A percentile compares a stretch with the other conserved stretches of the same genome.
phyloP scores from a whole-genome alignment of 2,113 vertebrate genomes.

The Beaufortia kweichowensis region DNA sequence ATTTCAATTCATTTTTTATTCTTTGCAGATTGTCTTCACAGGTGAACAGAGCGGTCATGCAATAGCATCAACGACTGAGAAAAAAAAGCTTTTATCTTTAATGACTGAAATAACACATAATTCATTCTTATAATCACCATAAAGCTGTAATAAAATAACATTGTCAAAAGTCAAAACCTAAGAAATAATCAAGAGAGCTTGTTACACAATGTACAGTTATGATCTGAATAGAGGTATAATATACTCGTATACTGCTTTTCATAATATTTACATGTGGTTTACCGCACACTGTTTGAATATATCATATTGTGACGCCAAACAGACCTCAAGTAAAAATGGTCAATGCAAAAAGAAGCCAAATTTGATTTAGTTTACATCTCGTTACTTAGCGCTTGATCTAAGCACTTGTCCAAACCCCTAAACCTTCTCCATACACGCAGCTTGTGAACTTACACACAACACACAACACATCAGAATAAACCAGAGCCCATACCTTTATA shows the following conservation, averaged over 20 bases:
- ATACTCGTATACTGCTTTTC: not conserved
- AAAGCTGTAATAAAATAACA: no score
- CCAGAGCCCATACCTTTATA: conserved; percentile 74
- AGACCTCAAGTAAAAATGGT: not conserved
- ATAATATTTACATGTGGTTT: not conserved
- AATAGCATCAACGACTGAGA: no score
- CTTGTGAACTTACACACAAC: no score
- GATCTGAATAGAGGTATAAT: not conserved
- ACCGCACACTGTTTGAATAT: conserved; percentile 14
- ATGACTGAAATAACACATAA: no score
- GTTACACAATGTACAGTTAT: not conserved
- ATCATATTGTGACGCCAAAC: not conserved
- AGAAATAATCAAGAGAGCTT: no score
- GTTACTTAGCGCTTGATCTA: not conserved
- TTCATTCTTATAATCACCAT: no score
- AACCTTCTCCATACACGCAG: not conserved
- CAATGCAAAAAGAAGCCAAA: not conserved
- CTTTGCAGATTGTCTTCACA: no score
- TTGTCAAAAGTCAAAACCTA: no score
- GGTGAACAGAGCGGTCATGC: no score
- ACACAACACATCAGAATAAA: not conserved
- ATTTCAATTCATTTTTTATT: no score
- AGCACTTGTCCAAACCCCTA: not conserved
- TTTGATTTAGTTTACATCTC: not conserved
- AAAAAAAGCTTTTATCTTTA: no score